Percentiles rank a stretch among this genome's conserved stretches.
Evolutionary conservation across 2,888 invertebrate species (phyloP).

Genomic region (Chironomus tentans): DNA sequence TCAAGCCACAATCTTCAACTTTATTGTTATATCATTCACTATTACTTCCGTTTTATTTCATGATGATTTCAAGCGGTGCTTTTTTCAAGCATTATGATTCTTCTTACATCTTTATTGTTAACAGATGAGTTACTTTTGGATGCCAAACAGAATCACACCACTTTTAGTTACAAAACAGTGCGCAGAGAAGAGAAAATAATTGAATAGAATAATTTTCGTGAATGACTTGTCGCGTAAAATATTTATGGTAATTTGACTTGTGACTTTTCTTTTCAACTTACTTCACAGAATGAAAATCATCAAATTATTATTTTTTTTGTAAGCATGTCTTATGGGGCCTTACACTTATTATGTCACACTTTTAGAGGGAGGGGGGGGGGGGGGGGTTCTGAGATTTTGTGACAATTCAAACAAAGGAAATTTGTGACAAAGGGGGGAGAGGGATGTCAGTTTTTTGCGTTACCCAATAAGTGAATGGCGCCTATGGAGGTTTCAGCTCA

Average conservation of each 20-base stretch:
- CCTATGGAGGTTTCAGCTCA: too few relatives aligned
- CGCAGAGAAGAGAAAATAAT: too few relatives aligned
- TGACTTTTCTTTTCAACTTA: background rate
- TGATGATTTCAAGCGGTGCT: constrained; percentile 6
- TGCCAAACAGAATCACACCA: background rate
- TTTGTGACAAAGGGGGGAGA: too few relatives aligned
- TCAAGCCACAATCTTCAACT: background rate
- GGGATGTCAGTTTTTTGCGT: too few relatives aligned
- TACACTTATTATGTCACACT: too few relatives aligned
- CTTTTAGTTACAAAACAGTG: background rate
- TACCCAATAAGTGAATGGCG: too few relatives aligned
- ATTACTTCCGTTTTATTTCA: constrained; percentile 25
- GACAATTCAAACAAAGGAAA: too few relatives aligned
- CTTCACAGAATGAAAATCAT: too few relatives aligned
- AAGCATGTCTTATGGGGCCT: too few relatives aligned
- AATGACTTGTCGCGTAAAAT: background rate
- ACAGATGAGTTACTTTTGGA: background rate
- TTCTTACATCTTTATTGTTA: background rate
- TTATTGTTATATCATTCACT: constrained; percentile 7
- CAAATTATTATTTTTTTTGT: too few relatives aligned
- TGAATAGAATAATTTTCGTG: background rate
- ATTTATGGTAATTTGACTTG: background rate
- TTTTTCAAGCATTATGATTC: background rate
- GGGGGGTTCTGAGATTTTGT: too few relatives aligned
- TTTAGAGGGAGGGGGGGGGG: too few relatives aligned